phyloP scores from a whole-genome alignment of 2,113 vertebrate species.

The Platycercus adscitus region DNA sequence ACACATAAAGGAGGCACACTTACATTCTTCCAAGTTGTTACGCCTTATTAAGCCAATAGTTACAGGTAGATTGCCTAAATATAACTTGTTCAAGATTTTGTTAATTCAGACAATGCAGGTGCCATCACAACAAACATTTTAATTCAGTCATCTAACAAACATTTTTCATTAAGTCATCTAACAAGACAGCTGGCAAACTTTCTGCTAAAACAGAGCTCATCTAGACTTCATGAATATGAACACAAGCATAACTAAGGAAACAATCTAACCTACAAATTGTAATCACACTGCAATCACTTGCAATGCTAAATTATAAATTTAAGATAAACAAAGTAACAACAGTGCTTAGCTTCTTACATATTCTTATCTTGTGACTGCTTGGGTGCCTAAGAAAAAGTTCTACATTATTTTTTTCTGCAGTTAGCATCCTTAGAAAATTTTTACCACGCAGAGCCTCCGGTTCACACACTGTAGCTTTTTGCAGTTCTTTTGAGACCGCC shows the following conservation, averaged over 20 bases:
- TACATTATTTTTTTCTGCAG: not conserved
- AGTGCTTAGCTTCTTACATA: not conserved
- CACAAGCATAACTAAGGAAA: not conserved
- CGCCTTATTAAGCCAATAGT: not conserved
- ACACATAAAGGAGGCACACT: not conserved
- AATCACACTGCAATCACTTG: not conserved
- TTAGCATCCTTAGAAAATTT: not conserved
- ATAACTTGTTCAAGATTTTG: not conserved
- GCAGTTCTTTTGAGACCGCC: not conserved
- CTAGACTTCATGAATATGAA: not conserved
- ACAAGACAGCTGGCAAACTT: not conserved
- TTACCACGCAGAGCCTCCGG: not conserved
- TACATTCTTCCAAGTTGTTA: not conserved
- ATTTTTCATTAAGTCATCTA: not conserved
- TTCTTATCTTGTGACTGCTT: not conserved
- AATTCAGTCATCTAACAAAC: not conserved
- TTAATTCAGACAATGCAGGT: not conserved
- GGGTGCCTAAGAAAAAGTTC: not conserved
- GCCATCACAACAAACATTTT: not conserved
- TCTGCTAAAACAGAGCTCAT: not conserved
- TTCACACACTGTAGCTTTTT: not conserved
- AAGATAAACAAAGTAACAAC: conserved; percentile 4
- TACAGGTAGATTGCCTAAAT: not conserved
- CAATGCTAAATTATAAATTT: not conserved
- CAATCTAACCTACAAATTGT: not conserved